A percentile compares a stretch with the other conserved stretches of the same genome.
Conservation (phyloP, 2,797 vertebrate species). For the Peromyscus attwateri region DNA sequence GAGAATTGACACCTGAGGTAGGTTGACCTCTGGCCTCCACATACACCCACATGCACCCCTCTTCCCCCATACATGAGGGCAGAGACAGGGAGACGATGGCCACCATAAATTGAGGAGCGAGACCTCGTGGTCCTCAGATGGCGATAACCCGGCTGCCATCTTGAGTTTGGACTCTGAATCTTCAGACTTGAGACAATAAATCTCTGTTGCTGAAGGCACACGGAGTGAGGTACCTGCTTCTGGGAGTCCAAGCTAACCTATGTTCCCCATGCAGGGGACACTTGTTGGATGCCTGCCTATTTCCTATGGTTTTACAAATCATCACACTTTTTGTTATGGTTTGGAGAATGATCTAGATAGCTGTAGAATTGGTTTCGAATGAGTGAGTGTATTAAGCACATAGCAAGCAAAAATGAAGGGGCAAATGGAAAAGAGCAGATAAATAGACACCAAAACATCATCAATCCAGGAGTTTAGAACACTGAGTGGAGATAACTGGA, state of each 20-base stretch:
- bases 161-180: neutral
- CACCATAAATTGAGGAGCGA: neutral
- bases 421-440: neutral
- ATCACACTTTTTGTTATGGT: neutral
- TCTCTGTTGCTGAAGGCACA: neutral
- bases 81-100: neutral
- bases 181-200: neutral
- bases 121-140: rapidly evolving
- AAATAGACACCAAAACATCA: neutral
- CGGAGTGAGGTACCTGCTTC: neutral
- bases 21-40: neutral
- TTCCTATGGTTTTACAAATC: too few relatives aligned
- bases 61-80: neutral
- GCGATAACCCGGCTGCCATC: too few relatives aligned
- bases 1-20: neutral
- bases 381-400: neutral
- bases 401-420: neutral
- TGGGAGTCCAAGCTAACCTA: neutral
- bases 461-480: neutral
- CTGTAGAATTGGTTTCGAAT: neutral
- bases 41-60: neutral
- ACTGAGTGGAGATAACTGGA: too few relatives aligned
- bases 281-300: too few relatives aligned
- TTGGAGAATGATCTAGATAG: neutral
- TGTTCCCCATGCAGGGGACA: rapidly evolving